Conservation (phyloP, 2,888 invertebrate genomes). For the Cataglyphis livida region DNA sequence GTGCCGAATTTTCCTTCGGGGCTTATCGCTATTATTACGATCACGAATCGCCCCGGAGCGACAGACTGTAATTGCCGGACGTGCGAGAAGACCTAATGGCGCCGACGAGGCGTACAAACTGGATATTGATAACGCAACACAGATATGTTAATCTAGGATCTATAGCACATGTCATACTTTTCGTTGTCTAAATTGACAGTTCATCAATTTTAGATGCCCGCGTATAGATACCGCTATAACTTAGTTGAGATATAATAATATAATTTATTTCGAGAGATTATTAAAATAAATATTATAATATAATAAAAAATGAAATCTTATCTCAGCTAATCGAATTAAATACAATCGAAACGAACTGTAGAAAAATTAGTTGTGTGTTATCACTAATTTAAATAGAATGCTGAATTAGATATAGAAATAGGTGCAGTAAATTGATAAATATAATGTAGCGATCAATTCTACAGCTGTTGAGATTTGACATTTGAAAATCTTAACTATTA, state of each 20-base stretch:
- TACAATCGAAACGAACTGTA: not conserved
- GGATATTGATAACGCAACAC: conserved; percentile 71
- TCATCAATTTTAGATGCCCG: not conserved
- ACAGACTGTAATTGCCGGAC: conserved; percentile 75
- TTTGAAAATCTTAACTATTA: conserved; percentile 1
- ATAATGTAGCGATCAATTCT: not conserved
- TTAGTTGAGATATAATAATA: not conserved
- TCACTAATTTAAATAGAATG: not conserved
- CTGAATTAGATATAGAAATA: not conserved
- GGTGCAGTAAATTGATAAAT: not conserved
- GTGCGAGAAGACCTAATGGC: conserved; percentile 67
- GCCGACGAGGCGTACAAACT: conserved; percentile 65
- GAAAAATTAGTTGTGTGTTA: not conserved
- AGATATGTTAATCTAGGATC: conserved; percentile 77
- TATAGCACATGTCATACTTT: conserved; percentile 15
- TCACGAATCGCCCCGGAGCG: conserved; percentile 71
- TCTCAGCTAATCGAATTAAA: not conserved
- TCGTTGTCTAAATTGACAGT: not conserved
- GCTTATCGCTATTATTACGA: conserved; percentile 66
- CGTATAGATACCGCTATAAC: not conserved
- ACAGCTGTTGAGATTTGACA: not conserved
- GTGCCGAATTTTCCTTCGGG: conserved; percentile 69
- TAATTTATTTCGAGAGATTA: not conserved
- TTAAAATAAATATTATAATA: not conserved
- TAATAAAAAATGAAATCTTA: not conserved